Conservation (phyloP, 2,888 invertebrate genomes). For the Rotaria socialis region DNA sequence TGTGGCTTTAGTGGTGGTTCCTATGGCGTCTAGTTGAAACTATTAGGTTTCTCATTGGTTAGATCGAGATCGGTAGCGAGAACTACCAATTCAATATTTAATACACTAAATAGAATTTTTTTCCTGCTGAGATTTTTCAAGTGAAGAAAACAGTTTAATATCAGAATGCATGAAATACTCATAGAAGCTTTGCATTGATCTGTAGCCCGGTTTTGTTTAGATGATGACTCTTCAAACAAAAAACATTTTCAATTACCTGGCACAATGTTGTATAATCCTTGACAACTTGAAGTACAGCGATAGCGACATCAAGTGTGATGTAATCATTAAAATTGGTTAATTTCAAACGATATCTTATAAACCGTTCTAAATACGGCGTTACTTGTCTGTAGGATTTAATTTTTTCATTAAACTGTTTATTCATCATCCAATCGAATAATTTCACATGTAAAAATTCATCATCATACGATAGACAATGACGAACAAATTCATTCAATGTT, state of each 20-base stretch:
- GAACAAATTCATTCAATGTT: conserved; percentile 22
- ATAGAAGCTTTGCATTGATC: too few species aligned
- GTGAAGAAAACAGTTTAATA: too few species aligned
- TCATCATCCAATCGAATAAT: conserved; percentile 34
- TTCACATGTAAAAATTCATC: conserved; percentile 36
- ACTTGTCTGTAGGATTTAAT: not conserved
- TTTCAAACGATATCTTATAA: conserved; percentile 30
- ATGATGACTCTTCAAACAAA: too few species aligned
- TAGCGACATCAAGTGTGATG: conserved; percentile 9
- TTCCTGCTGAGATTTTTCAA: too few species aligned
- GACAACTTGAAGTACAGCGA: not conserved
- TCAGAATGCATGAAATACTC: too few species aligned
- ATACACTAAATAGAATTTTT: too few species aligned
- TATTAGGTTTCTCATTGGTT: too few species aligned
- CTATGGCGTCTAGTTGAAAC: too few species aligned
- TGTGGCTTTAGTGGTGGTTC: not conserved
- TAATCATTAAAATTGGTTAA: conserved; percentile 28
- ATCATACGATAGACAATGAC: conserved; percentile 26
- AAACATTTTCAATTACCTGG: not conserved
- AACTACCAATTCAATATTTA: too few species aligned
- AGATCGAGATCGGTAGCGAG: too few species aligned
- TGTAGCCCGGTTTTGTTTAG: too few species aligned
- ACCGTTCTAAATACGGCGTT: conserved; percentile 20
- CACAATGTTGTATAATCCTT: conserved; percentile 29
- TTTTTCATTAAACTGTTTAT: conserved; percentile 17